Evolutionary conservation across 2,113 vertebrate species (phyloP).

Genomic region (Marmota monax): DNA sequence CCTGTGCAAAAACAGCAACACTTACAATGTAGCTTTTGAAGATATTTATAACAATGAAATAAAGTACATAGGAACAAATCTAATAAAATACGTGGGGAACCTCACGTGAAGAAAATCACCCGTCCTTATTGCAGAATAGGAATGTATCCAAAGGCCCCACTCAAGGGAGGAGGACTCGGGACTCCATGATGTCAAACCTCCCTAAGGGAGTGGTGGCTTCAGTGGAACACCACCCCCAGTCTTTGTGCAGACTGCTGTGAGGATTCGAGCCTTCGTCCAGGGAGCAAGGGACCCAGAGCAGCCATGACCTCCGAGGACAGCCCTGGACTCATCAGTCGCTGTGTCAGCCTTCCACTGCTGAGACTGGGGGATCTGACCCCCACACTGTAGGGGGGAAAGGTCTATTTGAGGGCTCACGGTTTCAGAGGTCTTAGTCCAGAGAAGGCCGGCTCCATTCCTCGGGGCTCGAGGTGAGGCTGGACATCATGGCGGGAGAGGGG

Average conservation of each 20-base stretch:
- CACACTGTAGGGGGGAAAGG: no score
- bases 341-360: no score
- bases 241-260: neutral
- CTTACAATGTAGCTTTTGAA: neutral
- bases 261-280: neutral
- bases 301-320: fast-evolving
- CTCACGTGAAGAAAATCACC: neutral
- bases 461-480: no score
- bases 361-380: no score
- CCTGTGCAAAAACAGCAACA: neutral
- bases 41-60: neutral
- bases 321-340: fast-evolving
- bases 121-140: neutral
- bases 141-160: neutral
- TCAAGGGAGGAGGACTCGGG: neutral
- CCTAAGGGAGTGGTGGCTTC: neutral
- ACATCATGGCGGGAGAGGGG: no score
- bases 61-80: neutral
- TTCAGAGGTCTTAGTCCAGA: no score
- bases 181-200: neutral
- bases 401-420: no score
- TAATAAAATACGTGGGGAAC: neutral
- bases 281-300: fast-evolving
- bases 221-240: fast-evolving
- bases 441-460: no score